phyloP scores from a whole-genome alignment of 2,888 invertebrate species.

The Agonopterix heracliana region DNA sequence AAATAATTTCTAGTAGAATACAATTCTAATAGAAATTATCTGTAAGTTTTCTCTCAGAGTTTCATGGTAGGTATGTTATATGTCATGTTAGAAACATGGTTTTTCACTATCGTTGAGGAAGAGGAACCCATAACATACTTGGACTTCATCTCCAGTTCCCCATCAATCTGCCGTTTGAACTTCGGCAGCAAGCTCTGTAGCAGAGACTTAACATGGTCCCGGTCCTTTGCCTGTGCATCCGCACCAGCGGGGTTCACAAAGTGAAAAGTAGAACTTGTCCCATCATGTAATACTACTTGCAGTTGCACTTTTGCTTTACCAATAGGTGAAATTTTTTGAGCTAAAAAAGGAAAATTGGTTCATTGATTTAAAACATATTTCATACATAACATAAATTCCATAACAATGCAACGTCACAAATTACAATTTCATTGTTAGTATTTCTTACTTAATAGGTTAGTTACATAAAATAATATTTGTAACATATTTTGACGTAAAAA shows the following conservation, averaged over 20 bases:
- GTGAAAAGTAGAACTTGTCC: constrained; percentile 96
- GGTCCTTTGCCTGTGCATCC: constrained; percentile 89
- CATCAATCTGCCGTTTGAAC: constrained; percentile 94
- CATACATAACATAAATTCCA: too few species aligned
- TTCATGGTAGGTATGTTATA: too few species aligned
- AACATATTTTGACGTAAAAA: too few species aligned
- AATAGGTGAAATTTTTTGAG: constrained; percentile 97
- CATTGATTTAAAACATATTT: not conserved
- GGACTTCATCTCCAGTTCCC: constrained; percentile 93
- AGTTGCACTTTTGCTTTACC: constrained; percentile 98
- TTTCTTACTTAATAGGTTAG: too few species aligned
- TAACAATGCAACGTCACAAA: too few species aligned
- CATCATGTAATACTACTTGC: constrained; percentile 96
- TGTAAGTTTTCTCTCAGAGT: too few species aligned
- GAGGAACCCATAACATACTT: constrained; percentile 48
- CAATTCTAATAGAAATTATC: too few species aligned
- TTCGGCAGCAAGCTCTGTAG: constrained; percentile 94
- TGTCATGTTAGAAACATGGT: too few species aligned
- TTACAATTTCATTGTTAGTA: too few species aligned
- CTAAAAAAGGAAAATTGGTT: constrained; percentile 62
- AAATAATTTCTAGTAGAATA: too few species aligned
- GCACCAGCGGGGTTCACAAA: constrained; percentile 93
- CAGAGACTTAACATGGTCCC: constrained; percentile 95
- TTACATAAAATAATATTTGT: too few species aligned
- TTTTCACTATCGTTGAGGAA: too few species aligned